phyloP scores from a whole-genome alignment of 1,140 invertebrate species.

The Adoxophyes honmai region DNA sequence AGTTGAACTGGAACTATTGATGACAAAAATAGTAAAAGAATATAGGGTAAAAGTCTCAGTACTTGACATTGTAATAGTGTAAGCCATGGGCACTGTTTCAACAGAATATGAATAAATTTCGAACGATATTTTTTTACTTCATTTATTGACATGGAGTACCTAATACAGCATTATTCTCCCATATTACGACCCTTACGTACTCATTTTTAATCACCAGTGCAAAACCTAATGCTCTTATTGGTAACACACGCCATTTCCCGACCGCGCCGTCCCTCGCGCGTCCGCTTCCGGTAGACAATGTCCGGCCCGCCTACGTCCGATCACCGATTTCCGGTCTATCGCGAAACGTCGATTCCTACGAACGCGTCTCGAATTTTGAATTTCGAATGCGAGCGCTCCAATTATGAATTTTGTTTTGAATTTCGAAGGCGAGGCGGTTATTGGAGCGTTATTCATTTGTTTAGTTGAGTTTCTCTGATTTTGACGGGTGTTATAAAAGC shows the following conservation, averaged over 20 bases:
- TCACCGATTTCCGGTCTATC: constrained; percentile 10
- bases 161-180: no score
- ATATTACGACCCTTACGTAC: not conserved
- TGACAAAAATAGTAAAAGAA: no score
- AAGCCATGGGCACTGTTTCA: no score
- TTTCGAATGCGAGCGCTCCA: not conserved
- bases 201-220: not conserved
- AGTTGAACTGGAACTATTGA: no score
- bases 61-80: no score
- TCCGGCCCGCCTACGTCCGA: constrained; percentile 10
- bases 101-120: no score
- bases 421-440: not conserved
- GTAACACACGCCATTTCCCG: constrained; percentile 11
- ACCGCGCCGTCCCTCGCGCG: not conserved
- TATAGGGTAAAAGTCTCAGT: no score
- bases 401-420: not conserved
- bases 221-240: constrained; percentile 3
- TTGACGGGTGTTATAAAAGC: no score
- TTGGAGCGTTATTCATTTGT: no score
- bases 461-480: no score
- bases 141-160: no score
- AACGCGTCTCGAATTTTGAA: not conserved
- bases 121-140: no score
- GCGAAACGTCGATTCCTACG: not conserved
- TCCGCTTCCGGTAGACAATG: constrained; percentile 8